Conservation (phyloP, 2,797 vertebrate species). For the Pangasius mekongensis region DNA sequence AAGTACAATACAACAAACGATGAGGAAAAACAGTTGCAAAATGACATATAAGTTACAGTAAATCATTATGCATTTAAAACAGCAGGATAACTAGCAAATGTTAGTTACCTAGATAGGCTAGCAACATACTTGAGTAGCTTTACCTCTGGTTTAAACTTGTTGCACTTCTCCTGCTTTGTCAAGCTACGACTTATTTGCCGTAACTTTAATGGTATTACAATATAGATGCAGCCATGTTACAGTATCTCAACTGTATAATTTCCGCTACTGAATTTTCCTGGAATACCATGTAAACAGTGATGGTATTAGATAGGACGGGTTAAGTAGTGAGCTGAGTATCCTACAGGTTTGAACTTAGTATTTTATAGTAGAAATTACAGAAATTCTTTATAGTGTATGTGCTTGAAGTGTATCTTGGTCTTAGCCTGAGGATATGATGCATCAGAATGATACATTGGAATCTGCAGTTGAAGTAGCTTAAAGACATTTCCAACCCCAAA, state of each 20-base stretch:
- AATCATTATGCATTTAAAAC: too few relatives aligned
- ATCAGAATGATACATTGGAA: not conserved
- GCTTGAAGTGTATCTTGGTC: not conserved
- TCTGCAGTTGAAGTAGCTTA: not conserved
- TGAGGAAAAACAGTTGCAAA: too few relatives aligned
- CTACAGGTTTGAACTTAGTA: not conserved
- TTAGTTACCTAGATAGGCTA: too few relatives aligned
- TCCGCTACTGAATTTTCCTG: not conserved
- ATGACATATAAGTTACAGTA: too few relatives aligned
- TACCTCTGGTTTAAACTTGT: not conserved
- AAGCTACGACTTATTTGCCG: not conserved
- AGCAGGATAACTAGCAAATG: too few relatives aligned
- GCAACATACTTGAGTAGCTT: not conserved
- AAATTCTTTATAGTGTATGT: not conserved
- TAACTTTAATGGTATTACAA: not conserved
- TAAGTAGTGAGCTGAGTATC: not conserved
- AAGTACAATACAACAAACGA: too few relatives aligned
- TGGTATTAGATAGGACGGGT: not conserved
- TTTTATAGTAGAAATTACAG: not conserved
- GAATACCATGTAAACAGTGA: not conserved
- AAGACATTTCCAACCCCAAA: not conserved
- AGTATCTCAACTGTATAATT: not conserved
- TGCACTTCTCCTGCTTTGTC: not conserved
- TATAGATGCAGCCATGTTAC: not conserved
- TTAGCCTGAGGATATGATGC: slow-evolving; percentile 7